Conservation (phyloP, 2,113 vertebrate species). For the Nesoenas mayeri region DNA sequence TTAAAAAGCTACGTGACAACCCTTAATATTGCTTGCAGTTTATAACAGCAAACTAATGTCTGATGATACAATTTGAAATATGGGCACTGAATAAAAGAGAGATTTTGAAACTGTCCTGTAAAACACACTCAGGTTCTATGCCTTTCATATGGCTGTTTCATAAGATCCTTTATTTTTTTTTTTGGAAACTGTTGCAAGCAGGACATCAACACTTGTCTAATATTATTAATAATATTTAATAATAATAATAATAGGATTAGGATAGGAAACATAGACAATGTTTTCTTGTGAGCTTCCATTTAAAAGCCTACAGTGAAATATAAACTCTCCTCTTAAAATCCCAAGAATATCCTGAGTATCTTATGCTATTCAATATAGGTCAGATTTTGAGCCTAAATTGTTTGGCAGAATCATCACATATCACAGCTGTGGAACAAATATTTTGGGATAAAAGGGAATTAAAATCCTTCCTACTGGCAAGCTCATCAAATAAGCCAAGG, state of each 20-base stretch:
- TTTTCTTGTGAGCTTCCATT: background rate
- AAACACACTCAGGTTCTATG: background rate
- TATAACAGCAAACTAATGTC: background rate
- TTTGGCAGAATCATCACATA: background rate
- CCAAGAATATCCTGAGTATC: background rate
- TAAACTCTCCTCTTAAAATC: background rate
- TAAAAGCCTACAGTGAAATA: background rate
- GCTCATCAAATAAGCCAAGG: background rate
- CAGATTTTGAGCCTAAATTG: constrained; percentile 8
- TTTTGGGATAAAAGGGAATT: constrained; percentile 43
- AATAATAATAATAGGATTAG: background rate
- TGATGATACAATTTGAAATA: background rate
- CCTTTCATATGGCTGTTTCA: background rate
- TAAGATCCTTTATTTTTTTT: background rate
- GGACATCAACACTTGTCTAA: background rate
- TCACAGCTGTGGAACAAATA: background rate
- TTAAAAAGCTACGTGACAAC: background rate
- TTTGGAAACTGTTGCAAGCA: background rate
- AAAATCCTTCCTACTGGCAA: constrained; percentile 33
- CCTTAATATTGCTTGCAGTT: background rate
- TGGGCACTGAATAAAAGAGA: background rate
- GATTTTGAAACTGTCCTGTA: background rate
- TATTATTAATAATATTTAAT: background rate
- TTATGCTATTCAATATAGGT: background rate
- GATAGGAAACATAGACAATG: background rate